phyloP scores from a whole-genome alignment of 1,140 invertebrate genomes.

The Euwallacea similis region DNA sequence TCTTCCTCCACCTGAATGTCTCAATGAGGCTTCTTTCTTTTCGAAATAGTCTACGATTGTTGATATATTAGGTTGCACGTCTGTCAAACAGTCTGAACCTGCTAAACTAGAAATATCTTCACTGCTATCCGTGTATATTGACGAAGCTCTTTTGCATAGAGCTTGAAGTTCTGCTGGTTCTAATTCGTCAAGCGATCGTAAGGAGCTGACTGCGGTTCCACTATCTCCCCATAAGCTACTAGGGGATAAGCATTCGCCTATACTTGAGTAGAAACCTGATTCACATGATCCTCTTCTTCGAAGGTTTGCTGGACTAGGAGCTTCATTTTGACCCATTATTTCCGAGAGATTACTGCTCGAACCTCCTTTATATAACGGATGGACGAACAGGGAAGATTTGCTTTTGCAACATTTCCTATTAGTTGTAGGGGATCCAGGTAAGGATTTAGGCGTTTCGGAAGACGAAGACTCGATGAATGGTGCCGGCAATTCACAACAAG shows the following conservation, averaged over 20 bases:
- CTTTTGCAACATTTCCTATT: slow-evolving; percentile 49
- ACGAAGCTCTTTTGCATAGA: slow-evolving; percentile 70
- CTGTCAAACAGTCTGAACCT: slow-evolving; percentile 72
- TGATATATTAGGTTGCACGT: slow-evolving; percentile 67
- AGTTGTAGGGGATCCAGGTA: slow-evolving; percentile 56
- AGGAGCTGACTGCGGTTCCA: slow-evolving; percentile 58
- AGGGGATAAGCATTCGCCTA: slow-evolving; percentile 55
- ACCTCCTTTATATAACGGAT: slow-evolving; percentile 50
- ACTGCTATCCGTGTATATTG: slow-evolving; percentile 83
- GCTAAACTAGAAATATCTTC: slow-evolving; percentile 81
- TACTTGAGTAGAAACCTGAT: slow-evolving; percentile 82
- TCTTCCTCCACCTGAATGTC: slow-evolving; percentile 44
- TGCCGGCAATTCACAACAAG: slow-evolving; percentile 73
- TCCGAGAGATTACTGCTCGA: slow-evolving; percentile 54
- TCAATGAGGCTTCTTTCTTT: slow-evolving; percentile 61
- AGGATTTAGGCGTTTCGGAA: slow-evolving; percentile 54
- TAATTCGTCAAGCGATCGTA: slow-evolving; percentile 64
- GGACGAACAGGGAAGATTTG: slow-evolving; percentile 53
- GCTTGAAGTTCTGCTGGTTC: slow-evolving; percentile 58
- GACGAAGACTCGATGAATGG: slow-evolving; percentile 56
- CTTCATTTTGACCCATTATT: slow-evolving; percentile 42
- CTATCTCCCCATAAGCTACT: slow-evolving; percentile 51
- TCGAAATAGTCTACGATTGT: slow-evolving; percentile 89
- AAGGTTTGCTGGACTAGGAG: slow-evolving; percentile 52
- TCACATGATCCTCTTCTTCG: slow-evolving; percentile 81